Conservation (phyloP, 2,888 invertebrate species). For the Papilio demoleus region DNA sequence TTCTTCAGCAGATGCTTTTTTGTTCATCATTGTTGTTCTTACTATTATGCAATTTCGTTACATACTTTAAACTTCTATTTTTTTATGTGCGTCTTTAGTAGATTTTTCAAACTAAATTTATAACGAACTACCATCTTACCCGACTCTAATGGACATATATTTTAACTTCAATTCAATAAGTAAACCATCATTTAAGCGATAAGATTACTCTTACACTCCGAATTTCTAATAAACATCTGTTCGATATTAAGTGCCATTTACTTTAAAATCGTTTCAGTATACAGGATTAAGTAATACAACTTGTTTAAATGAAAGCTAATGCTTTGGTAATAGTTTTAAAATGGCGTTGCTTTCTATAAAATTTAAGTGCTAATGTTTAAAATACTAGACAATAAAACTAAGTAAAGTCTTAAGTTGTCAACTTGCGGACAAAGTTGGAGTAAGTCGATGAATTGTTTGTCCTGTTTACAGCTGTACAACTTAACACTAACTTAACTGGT, state of each 20-base stretch:
- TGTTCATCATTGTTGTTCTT: background rate
- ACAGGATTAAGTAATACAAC: background rate
- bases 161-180: too few relatives aligned
- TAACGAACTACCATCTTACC: background rate
- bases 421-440: constrained; percentile 28
- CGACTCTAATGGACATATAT: too few relatives aligned
- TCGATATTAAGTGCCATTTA: too few relatives aligned
- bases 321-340: background rate
- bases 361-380: constrained; percentile 2
- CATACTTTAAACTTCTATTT: too few relatives aligned
- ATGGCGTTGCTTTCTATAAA: background rate
- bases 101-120: background rate
- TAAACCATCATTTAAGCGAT: too few relatives aligned
- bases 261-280: too few relatives aligned
- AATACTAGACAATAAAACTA: constrained; percentile 2
- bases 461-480: constrained; percentile 18
- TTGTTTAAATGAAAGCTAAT: background rate
- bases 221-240: too few relatives aligned
- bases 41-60: background rate
- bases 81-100: background rate
- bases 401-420: constrained; percentile 29
- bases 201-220: too few relatives aligned
- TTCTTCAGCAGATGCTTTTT: background rate
- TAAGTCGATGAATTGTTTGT: constrained; percentile 19
- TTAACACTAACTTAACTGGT: constrained; percentile 12